A percentile compares a stretch with the other conserved stretches of the same genome.
These are phyloP conservation scores for Liopterus haemorrhoidalis DNA, from an alignment of 2,888 invertebrate genomes.

Conservation along the genomic window DNA sequence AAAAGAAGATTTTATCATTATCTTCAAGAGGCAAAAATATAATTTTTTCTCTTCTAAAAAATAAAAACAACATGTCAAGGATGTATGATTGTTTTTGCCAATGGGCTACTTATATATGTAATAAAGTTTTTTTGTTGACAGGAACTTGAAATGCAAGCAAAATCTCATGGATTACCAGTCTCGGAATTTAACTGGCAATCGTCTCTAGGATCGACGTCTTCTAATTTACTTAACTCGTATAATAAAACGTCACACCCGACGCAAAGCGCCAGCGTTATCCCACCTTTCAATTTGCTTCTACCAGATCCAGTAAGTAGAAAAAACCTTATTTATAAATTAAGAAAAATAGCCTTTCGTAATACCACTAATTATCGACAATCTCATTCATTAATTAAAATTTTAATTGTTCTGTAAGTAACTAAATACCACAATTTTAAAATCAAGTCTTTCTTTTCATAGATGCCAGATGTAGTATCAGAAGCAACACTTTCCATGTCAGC, in stretches of 20 bases:
- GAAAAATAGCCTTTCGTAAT: no score
- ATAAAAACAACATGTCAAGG: no score
- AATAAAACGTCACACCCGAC: slow-evolving; percentile 14
- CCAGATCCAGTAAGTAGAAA: slow-evolving; percentile 17
- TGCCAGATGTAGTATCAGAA: slow-evolving; percentile 55
- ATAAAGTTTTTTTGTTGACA: slow-evolving; percentile 40
- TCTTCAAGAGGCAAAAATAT: no score
- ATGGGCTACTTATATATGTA: no score
- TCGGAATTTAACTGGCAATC: slow-evolving; percentile 57
- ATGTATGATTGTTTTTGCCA: no score
- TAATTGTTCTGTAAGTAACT: not conserved
- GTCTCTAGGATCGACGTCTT: slow-evolving; percentile 31
- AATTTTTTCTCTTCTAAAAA: no score
- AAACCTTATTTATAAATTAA: no score
- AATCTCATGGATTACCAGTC: slow-evolving; percentile 65
- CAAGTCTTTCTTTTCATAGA: slow-evolving; percentile 40
- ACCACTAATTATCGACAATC: no score
- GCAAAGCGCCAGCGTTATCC: slow-evolving; percentile 12
- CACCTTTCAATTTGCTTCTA: slow-evolving; percentile 19
- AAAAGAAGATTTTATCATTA: no score
- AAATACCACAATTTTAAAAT: not conserved
- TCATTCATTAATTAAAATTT: not conserved
- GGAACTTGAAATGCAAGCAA: slow-evolving; percentile 73
- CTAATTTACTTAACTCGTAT: slow-evolving; percentile 12
- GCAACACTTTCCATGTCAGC: slow-evolving; percentile 54